Evolutionary conservation across 2,113 vertebrate genomes (phyloP), one percentile per base, ranked within the genome.

Genomic region (Carettochelys insculpta): DNA sequence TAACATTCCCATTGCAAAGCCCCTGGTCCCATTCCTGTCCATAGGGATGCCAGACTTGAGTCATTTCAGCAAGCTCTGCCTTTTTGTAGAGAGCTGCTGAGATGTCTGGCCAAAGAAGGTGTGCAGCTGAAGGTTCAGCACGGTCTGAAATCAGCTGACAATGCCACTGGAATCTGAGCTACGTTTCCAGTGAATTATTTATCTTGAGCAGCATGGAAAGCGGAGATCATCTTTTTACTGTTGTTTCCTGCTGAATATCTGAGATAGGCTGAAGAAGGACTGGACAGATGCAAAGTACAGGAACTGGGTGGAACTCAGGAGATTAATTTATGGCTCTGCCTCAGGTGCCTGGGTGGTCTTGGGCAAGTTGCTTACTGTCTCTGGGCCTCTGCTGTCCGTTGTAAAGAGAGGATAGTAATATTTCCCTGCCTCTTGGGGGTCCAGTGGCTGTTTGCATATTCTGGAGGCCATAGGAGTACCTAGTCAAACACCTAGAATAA

Each of bases 21-120:
- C 17, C 34, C 61, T 65, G 61, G 17, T 38, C 8, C 8, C 61
- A 65, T 73, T 24, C 41, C 24, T 14, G 71, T 45, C 27, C 16
- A 68, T 38, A 20, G n/a, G 24, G 38, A 27, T 75, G 22, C 41
- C 34, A 11, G 25, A 75, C 24, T 27, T 27, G 41, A 24, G 24
- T 41, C 41, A 41, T 75, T 13, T 14, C 25, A 75, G 27, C 71
- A 45, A 27, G 38, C 22, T 24, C 41, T 27, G 41, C 71, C 13
- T 41, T 14, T 24, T 27, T 45, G 13, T 16, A 75, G 41, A 45
- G 24, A 6, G 27, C 3, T 0, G 1, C 78, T 3, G 24, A 47
- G 48, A 47, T 25, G 50, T 17, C 6, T 0, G 31, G 25, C 78
- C 38, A 41, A 41, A 10, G 0, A 2, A 10, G n/a, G 52, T 0